Evolutionary conservation across 1,140 invertebrate genomes (phyloP).

Genomic region (Carposina sasakii): DNA sequence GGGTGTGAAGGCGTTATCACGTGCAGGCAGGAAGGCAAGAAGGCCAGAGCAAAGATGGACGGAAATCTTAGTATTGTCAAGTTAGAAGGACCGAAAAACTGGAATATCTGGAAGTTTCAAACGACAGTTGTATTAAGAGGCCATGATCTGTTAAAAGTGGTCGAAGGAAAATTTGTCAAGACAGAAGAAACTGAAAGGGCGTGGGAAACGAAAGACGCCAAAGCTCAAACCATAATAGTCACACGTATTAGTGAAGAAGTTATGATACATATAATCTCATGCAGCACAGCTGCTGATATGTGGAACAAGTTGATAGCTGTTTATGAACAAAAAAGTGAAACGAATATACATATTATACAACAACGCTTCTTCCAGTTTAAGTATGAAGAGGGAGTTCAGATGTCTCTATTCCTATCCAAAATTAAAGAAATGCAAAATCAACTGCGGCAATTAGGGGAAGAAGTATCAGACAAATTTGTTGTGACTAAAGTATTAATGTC

Average conservation of each 20-base stretch:
- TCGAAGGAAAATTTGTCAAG: no score
- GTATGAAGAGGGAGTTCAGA: slow-evolving; percentile 17
- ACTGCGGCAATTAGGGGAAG: background rate
- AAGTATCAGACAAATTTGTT: background rate
- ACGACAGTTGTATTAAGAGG: no score
- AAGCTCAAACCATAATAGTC: slow-evolving; percentile 9
- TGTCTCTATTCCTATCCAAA: background rate
- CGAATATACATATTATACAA: slow-evolving; percentile 8
- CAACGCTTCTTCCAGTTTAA: slow-evolving; percentile 12
- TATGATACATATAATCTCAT: no score
- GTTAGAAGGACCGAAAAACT: no score
- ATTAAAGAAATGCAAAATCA: background rate
- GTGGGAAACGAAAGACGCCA: no score
- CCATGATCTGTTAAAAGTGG: no score
- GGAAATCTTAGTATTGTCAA: no score
- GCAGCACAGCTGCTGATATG: background rate
- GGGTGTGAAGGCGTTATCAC: no score
- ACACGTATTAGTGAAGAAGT: slow-evolving; percentile 8
- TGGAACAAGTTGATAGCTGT: slow-evolving; percentile 6
- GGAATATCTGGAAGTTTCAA: no score
- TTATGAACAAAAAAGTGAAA: slow-evolving; percentile 11
- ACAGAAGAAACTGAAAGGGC: no score
- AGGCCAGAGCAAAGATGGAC: no score
- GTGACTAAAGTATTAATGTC: background rate
- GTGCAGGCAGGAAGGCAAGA: no score